These are phyloP conservation scores for Bagarius yarrelli DNA, from an alignment of 2,113 vertebrate species.

Conservation along the genomic window DNA sequence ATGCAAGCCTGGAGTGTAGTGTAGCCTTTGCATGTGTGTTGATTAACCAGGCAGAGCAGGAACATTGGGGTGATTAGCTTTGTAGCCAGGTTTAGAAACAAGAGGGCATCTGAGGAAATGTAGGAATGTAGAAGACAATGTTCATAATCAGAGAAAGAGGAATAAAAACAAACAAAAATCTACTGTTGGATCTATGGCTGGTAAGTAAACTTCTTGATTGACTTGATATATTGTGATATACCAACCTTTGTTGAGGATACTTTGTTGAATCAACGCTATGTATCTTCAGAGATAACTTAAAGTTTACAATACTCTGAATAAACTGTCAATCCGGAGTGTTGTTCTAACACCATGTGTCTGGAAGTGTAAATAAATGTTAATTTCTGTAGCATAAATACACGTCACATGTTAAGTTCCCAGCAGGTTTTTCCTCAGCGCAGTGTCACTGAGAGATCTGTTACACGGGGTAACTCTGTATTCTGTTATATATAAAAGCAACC, in stretches of 20 bases:
- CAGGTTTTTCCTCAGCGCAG: background rate
- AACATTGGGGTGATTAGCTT: constrained; percentile 22
- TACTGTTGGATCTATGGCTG: constrained; percentile 43
- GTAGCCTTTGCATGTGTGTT: constrained; percentile 30
- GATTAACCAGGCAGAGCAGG: constrained; percentile 48
- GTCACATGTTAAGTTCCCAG: background rate
- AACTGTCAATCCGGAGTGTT: background rate
- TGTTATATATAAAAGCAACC: background rate
- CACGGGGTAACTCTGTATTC: background rate
- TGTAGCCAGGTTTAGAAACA: constrained; percentile 20
- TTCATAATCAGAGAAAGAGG: constrained; percentile 2
- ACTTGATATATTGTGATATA: background rate
- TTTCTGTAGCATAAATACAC: background rate
- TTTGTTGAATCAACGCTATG: background rate
- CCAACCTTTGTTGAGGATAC: no score
- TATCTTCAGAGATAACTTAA: background rate
- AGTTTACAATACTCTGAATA: background rate
- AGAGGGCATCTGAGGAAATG: constrained; percentile 6
- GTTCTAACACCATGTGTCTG: background rate
- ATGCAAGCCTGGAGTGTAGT: background rate
- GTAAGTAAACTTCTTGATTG: constrained; percentile 38
- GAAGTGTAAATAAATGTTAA: background rate
- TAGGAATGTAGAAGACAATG: constrained; percentile 11
- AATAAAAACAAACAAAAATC: background rate
- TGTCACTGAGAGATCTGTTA: background rate